phyloP scores from a whole-genome alignment of 2,888 invertebrate genomes.

The Pterostichus niger region DNA sequence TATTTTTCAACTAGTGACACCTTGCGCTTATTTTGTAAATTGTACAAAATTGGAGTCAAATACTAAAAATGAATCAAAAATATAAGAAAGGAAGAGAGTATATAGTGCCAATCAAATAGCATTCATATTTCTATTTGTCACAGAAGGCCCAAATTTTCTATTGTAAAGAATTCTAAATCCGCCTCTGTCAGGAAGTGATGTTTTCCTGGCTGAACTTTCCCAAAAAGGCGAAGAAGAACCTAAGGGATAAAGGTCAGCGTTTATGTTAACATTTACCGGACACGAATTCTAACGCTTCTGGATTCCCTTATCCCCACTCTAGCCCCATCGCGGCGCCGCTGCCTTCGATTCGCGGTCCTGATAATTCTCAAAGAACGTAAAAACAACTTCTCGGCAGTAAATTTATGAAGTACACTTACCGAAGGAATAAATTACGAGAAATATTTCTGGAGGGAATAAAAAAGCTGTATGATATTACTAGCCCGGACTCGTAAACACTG shows the following conservation, averaged over 20 bases:
- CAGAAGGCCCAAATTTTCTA: no score
- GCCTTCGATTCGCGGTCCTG: constrained; percentile 27
- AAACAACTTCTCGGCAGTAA: constrained; percentile 64
- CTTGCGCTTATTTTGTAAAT: no score
- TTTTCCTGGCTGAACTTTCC: constrained; percentile 53
- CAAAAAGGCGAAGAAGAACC: constrained; percentile 19
- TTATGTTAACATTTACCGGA: constrained; percentile 61
- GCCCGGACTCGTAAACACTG: constrained; percentile 60
- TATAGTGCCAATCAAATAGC: no score
- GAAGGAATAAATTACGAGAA: constrained; percentile 66
- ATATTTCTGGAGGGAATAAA: constrained; percentile 67
- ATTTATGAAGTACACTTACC: constrained; percentile 67
- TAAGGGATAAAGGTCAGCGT: constrained; percentile 42
- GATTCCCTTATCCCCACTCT: not conserved
- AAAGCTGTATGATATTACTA: constrained; percentile 65
- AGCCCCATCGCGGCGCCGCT: constrained; percentile 14
- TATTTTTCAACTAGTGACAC: no score
- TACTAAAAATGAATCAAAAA: no score
- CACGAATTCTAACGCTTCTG: constrained; percentile 20
- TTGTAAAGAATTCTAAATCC: no score
- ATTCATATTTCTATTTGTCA: no score
- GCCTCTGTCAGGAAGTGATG: not conserved
- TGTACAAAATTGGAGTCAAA: no score
- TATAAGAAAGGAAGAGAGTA: no score
- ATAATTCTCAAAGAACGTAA: constrained; percentile 62